Evolutionary conservation across 2,113 vertebrate species (phyloP).

Genomic region (Arothron firmamentum): DNA sequence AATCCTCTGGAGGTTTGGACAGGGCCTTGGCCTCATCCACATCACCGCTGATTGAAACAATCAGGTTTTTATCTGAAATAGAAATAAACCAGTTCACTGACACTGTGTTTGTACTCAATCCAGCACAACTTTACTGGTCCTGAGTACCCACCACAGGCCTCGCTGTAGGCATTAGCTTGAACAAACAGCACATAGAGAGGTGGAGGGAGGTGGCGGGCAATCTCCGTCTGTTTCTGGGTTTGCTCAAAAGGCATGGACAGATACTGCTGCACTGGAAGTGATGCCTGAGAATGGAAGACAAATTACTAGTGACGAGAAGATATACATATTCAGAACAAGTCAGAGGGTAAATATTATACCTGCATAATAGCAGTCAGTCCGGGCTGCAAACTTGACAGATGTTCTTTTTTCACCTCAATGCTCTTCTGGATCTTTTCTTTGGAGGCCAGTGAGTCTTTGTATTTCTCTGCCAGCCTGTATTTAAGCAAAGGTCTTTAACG

Average conservation of each 20-base stretch:
- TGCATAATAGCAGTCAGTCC: conserved; percentile 97
- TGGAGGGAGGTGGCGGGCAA: conserved; percentile 87
- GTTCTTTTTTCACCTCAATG: conserved; percentile 96
- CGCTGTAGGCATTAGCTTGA: conserved; percentile 90
- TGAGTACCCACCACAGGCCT: conserved; percentile 87
- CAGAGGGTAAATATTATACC: conserved; percentile 65
- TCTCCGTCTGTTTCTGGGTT: conserved; percentile 92
- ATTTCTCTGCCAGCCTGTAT: conserved; percentile 90
- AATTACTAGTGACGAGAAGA: not conserved
- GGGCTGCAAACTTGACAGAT: conserved; percentile 93
- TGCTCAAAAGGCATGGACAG: conserved; percentile 95
- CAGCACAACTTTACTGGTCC: not conserved
- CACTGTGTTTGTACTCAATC: not conserved
- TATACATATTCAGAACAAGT: not conserved
- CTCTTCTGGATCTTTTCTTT: conserved; percentile 96
- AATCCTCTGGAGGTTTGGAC: conserved; percentile 94
- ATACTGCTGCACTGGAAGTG: conserved; percentile 93
- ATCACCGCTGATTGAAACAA: conserved; percentile 87
- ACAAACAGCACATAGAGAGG: conserved; percentile 95
- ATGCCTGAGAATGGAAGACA: conserved; percentile 75
- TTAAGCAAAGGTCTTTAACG: not conserved
- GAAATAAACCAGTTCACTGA: conserved; percentile 14
- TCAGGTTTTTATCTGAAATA: conserved; percentile 86
- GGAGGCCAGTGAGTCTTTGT: conserved; percentile 84
- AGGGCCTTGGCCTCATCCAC: conserved; percentile 96